Base-by-base conservation (phyloP, 2,888 invertebrate species). In the Panzeria rudis region DNA sequence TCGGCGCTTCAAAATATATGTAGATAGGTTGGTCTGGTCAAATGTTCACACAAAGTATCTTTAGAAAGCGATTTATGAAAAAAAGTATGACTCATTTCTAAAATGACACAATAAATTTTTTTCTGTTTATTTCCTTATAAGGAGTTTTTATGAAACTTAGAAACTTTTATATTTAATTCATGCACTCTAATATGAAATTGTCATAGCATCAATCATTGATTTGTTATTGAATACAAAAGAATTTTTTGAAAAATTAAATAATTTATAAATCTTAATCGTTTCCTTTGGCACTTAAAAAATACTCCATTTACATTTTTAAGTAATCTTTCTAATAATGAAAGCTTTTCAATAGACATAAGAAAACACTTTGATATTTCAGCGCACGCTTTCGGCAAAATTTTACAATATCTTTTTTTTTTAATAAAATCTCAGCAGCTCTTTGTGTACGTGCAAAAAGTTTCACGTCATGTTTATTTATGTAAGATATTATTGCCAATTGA, bases 401-500 rank as follows among this genome's bases (percentile, higher is more conserved):
- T 15, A 9, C n/a, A 32, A 5, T 50, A 29, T n/a, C 15, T 25
- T n/a, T 7, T 23, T 8, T 41, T 41, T 23, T 23, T 2, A 0
- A 9, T 23, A 4, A 1, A 17, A 44, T n/a, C 44, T 47, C 47
- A 29, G 29, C 44, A 47, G 20, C 11, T 54, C 6, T 17, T 23
- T 54, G 23, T 9, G 69, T 56, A 17, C 54, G 54, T 17, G 52
- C 29, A n/a, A 76, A 56, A 47, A 66, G 15, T 56, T 59, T 56
- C 20, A 6, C 5, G 7, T 59, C 17, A 35, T 76, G n/a, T 44
- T 13, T 64, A 44, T 56, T 76, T 35, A 68, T 35, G 25, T n/a
- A 35, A 13, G 20, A 64, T 54, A 44, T 59, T 20, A 62, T 79
- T 56, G 44, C 35, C 20, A 41, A 64, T 52, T 64, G 62, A 62